Conservation (phyloP, 2,888 invertebrate genomes). For the Physocephala rufipes region DNA sequence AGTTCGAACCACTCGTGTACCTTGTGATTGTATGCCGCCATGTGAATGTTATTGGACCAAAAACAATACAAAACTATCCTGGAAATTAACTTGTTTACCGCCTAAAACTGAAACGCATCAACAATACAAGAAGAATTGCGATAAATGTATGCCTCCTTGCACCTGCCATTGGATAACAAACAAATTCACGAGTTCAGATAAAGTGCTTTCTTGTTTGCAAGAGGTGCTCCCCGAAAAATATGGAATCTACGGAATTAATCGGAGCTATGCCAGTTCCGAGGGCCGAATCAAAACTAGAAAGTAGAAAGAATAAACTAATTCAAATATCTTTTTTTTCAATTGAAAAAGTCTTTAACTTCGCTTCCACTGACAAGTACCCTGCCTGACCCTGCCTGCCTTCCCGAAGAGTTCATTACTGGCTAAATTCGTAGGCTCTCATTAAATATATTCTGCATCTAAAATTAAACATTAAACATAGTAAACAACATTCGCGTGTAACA, state of each 20-base stretch:
- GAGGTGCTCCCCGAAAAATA: constrained; percentile 39
- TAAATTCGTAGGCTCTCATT: background rate
- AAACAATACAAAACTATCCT: constrained; percentile 37
- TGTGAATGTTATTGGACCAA: constrained; percentile 52
- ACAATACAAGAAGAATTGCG: constrained; percentile 29
- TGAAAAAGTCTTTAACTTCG: too few relatives aligned
- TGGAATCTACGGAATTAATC: background rate
- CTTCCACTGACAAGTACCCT: too few relatives aligned
- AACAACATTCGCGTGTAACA: background rate
- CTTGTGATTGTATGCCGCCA: constrained; percentile 51
- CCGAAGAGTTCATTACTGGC: too few relatives aligned
- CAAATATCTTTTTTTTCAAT: too few relatives aligned
- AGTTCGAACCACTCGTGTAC: constrained; percentile 27
- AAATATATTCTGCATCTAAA: background rate
- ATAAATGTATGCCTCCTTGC: constrained; percentile 41
- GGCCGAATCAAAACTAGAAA: too few relatives aligned
- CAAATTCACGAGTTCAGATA: constrained; percentile 31
- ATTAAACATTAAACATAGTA: background rate
- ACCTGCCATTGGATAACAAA: constrained; percentile 43
- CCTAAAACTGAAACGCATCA: too few relatives aligned
- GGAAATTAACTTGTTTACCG: constrained; percentile 41
- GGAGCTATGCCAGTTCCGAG: too few relatives aligned
- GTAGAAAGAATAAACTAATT: too few relatives aligned
- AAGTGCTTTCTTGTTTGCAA: constrained; percentile 35
- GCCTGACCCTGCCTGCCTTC: too few relatives aligned